A percentile compares a stretch with the other conserved stretches of the same genome.
phyloP scores from a whole-genome alignment of 2,113 vertebrate species.

The Semicossyphus pulcher region DNA sequence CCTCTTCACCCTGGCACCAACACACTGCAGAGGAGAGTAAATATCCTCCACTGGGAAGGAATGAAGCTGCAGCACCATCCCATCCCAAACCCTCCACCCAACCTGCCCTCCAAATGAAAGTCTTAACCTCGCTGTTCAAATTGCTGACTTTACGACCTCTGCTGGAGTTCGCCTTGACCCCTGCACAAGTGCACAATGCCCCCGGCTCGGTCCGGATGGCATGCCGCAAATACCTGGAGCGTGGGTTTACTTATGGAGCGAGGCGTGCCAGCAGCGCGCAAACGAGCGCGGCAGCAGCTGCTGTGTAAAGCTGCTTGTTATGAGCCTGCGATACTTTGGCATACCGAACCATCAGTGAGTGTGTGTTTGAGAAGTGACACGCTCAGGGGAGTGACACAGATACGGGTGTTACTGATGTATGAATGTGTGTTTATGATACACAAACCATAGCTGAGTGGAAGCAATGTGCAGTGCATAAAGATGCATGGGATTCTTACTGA shows the following conservation, averaged over 20 bases:
- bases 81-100: conserved; percentile 10
- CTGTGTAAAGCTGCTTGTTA: conserved; percentile 64
- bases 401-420: conserved; percentile 65
- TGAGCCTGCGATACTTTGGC: conserved; percentile 62
- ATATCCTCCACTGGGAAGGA: neutral
- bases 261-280: conserved; percentile 65
- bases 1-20: neutral
- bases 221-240: conserved; percentile 67
- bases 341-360: conserved; percentile 60
- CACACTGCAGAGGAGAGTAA: neutral
- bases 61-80: conserved; percentile 16
- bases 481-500: conserved; percentile 49
- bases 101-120: conserved; percentile 46
- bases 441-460: conserved; percentile 33
- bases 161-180: conserved; percentile 58
- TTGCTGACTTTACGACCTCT: conserved; percentile 51
- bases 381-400: conserved; percentile 64
- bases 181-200: conserved; percentile 67
- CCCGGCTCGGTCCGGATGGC: conserved; percentile 26
- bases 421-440: conserved; percentile 57
- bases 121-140: conserved; percentile 61
- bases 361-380: conserved; percentile 58
- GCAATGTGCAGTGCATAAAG: conserved; percentile 42
- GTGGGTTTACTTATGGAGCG: conserved; percentile 69
- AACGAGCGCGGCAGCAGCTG: conserved; percentile 70